Evolutionary conservation across 2,113 vertebrate species (phyloP), one percentile per base, ranked within the genome.

Genomic region (Mustela lutreola): DNA sequence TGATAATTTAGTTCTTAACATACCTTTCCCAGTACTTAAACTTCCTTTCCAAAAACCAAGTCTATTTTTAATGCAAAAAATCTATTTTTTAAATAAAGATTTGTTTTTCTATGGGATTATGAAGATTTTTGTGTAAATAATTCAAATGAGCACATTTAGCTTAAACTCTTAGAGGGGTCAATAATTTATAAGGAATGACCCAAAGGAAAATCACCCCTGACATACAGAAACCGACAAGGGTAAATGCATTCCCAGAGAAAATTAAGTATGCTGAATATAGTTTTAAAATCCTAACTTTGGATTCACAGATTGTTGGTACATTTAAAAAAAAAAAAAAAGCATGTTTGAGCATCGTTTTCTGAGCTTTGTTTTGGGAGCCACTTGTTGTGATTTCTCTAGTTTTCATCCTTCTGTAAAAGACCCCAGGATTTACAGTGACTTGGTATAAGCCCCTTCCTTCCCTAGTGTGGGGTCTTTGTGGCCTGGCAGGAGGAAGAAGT

Each of bases 121-220:
- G 21, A 73, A 97, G 39, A 28, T 45, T 95, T 89, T 71, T 92
- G 28, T 56, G 42, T 89, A 62, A 89, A 67, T 24, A 92, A 84
- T 48, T 89, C 36, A 31, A 39, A 12, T 78, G 33, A 84, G 31
- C 36, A 86, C 62, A 76, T 92, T 76, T n/a, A 28, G 19, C 79
- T 87, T 94, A 62, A 42, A 70, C 8, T 42, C 58, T 88, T 84
- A 50, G 48, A 78, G 15, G 2, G 76, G 56, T 93, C 14, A 71
- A 14, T 26, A 71, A 62, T 62, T 95, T 75, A 33, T 3, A 75
- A 75, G 16, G 39, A 96, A 76, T 81, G 48, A 5, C 26, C 31
- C 50, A 70, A 56, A 94, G 21, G 39, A 60, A 84, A 83, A 62
- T 3, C 48, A 71, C 4, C n/a, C 0, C 28, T 79, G 26, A 80